phyloP scores from a whole-genome alignment of 1,140 invertebrate species.

The Apis cerana region DNA sequence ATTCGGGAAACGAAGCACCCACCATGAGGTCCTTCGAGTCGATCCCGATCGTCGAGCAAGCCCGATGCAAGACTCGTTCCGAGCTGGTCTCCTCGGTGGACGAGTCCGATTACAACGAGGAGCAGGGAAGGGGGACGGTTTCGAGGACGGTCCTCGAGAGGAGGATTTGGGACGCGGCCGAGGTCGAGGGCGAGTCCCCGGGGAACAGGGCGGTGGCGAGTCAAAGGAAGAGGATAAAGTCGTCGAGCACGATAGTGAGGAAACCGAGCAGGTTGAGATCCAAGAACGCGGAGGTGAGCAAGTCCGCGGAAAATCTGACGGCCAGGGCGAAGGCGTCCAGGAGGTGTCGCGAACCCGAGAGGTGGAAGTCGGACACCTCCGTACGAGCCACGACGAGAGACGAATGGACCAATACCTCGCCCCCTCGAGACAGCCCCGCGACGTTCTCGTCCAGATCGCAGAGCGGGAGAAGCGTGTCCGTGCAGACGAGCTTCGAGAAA shows the following conservation, averaged over 20 bases:
- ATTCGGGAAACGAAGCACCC: slow-evolving; percentile 73
- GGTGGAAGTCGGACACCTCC: slow-evolving; percentile 76
- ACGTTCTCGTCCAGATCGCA: slow-evolving; percentile 61
- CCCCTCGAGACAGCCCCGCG: slow-evolving; percentile 66
- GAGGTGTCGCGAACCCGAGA: slow-evolving; percentile 70
- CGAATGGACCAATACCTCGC: slow-evolving; percentile 77
- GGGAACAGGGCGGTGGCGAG: background rate
- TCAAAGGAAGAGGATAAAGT: slow-evolving; percentile 19
- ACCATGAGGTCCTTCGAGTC: slow-evolving; percentile 57
- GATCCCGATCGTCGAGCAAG: slow-evolving; percentile 45
- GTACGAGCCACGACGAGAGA: slow-evolving; percentile 70
- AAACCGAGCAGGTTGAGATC: slow-evolving; percentile 72
- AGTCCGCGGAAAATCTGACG: slow-evolving; percentile 72
- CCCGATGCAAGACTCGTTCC: slow-evolving; percentile 60
- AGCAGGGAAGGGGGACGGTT: no score
- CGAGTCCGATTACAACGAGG: slow-evolving; percentile 53
- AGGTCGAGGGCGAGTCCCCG: background rate
- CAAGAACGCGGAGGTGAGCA: slow-evolving; percentile 71
- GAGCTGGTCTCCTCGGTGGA: slow-evolving; percentile 65
- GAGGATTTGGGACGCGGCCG: background rate
- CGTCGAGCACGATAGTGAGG: slow-evolving; percentile 58
- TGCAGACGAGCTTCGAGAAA: slow-evolving; percentile 77
- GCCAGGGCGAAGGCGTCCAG: slow-evolving; percentile 58
- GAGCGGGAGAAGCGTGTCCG: slow-evolving; percentile 73
- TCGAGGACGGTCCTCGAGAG: background rate